phyloP scores from a whole-genome alignment of 2,113 vertebrate species.

The Vimba vimba region DNA sequence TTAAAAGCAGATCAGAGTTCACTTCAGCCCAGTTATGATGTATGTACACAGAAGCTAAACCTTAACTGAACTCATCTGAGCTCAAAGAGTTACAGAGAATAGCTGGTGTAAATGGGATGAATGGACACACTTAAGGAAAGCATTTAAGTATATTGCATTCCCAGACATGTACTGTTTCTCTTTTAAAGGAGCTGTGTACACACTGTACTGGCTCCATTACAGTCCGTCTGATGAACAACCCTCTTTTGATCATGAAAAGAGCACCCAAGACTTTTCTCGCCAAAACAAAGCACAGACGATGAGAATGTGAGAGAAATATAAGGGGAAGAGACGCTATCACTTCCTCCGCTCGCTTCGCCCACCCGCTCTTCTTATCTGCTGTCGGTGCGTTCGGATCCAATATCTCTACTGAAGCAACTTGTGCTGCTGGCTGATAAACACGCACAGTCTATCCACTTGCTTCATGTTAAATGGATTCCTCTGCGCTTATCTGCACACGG shows the following conservation, averaged over 20 bases:
- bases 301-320: slow-evolving; percentile 8
- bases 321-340: slow-evolving; percentile 8
- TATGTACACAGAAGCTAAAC: background rate
- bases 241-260: background rate
- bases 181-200: background rate
- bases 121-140: background rate
- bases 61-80: background rate
- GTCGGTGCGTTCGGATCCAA: background rate
- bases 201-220: background rate
- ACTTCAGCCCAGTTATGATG: background rate
- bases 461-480: slow-evolving; percentile 51
- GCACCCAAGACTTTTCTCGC: background rate
- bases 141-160: background rate
- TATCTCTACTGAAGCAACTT: slow-evolving; percentile 39
- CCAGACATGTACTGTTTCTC: background rate
- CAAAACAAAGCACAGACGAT: slow-evolving; percentile 10
- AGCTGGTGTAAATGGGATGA: slow-evolving; percentile 1
- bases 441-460: slow-evolving; percentile 37
- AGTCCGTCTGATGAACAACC: background rate
- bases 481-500: slow-evolving; percentile 52
- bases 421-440: slow-evolving; percentile 50
- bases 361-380: slow-evolving; percentile 28
- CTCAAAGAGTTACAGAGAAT: background rate
- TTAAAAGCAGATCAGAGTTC: background rate
- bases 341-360: background rate